A percentile compares a stretch with the other conserved stretches of the same genome.
Conservation (phyloP, 1,140 invertebrate species). For the Sitobion miscanthi region DNA sequence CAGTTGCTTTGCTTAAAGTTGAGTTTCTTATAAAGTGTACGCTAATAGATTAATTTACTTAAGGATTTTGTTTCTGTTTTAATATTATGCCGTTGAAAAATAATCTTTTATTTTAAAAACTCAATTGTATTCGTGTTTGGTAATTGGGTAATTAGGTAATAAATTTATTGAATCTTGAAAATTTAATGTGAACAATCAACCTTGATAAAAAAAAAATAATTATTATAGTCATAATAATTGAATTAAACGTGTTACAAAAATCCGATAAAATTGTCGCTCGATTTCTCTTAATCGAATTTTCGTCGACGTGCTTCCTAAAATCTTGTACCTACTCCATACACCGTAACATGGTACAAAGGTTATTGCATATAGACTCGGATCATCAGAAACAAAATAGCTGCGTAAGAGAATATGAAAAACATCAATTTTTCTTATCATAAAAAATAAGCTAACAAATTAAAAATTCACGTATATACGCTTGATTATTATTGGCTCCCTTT, state of each 20-base stretch:
- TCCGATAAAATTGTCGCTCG: neutral
- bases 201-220: neutral
- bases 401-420: too few species aligned
- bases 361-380: too few species aligned
- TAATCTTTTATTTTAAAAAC: neutral
- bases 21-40: neutral
- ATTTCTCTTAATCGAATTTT: neutral
- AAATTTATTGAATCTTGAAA: neutral
- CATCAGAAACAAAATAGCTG: too few species aligned
- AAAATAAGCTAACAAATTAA: too few species aligned
- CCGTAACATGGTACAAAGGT: too few species aligned
- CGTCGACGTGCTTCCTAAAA: neutral
- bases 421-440: too few species aligned
- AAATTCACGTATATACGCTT: too few species aligned
- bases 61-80: neutral
- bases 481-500: too few species aligned
- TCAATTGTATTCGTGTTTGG: neutral
- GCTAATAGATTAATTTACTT: neutral
- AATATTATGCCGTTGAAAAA: neutral
- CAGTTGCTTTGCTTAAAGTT: neutral
- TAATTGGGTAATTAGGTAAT: neutral
- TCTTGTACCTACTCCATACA: neutral
- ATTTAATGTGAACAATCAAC: neutral
- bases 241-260: neutral
- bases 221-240: neutral